Evolutionary conservation across 2,113 vertebrate species (phyloP).

Genomic region (Apistogramma diplotaenia): DNA sequence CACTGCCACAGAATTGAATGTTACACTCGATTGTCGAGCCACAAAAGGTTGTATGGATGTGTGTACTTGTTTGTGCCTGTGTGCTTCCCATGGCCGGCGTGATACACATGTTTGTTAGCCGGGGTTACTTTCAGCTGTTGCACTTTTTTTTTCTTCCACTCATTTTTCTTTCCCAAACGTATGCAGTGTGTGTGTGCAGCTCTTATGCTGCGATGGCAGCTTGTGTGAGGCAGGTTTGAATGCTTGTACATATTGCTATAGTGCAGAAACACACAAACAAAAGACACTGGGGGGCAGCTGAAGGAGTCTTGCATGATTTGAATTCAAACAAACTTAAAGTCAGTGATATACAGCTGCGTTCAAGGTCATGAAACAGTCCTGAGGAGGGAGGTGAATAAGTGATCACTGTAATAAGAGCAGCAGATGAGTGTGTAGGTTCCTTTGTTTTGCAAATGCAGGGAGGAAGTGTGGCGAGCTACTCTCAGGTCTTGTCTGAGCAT

Average conservation of each 20-base stretch:
- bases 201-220: constrained; percentile 25
- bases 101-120: constrained; percentile 63
- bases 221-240: constrained; percentile 6
- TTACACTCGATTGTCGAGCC: constrained; percentile 41
- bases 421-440: constrained; percentile 38
- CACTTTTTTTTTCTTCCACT: constrained; percentile 3
- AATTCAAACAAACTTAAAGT: constrained; percentile 26
- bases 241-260: constrained; percentile 3
- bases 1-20: constrained; percentile 41
- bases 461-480: constrained; percentile 21
- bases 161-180: constrained; percentile 27
- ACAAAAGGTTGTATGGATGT: constrained; percentile 36
- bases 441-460: constrained; percentile 59
- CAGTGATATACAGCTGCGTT: constrained; percentile 8
- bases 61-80: background rate
- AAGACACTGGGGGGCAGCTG: background rate
- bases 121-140: constrained; percentile 69
- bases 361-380: constrained; percentile 58
- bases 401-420: constrained; percentile 44
- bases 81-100: constrained; percentile 34
- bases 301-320: constrained; percentile 6
- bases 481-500: constrained; percentile 12
- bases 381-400: constrained; percentile 61
- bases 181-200: background rate
- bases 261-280: background rate